Base-by-base conservation (phyloP, 2,888 invertebrate species). In the Cantharis lateralis region DNA sequence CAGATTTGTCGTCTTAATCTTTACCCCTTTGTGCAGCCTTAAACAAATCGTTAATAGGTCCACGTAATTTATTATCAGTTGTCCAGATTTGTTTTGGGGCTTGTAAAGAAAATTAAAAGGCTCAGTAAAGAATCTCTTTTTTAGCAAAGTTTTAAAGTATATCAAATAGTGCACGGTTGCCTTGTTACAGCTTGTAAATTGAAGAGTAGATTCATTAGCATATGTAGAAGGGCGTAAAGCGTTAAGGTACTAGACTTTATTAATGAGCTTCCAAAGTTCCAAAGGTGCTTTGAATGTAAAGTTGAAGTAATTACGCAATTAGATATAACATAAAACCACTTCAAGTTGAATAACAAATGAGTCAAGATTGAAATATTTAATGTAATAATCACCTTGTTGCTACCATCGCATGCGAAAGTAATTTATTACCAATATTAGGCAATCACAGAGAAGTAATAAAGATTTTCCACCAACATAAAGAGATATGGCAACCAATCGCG, bases 201-300 rank as follows among this genome's bases (percentile, higher is more conserved):
- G 64, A 75, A 75, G 70, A 70, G 75, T 75, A 62, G 75, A 24
- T 70, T 64, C 18, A 75, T 75, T 75, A 75, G 70, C 75, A 75
- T 75, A 75, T 71, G 70, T 75, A 75, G 70, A 66, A 70, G 70
- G 75, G 75, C 71, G 70, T 75, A 75, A 75, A 75, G 74, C 70
- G 18, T 20, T 26, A 75, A 64, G 70, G 28, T 70, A 70, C 66
- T 66, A 64, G 66, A 75, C 70, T 71, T 20, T 75, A 71, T 63
- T 75, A 75, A 75, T 71, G 75, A 75, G 75, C 16, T 64, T 75
- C 16, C 64, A 70, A 75, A 66, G 75, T 68, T 75, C 66, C 48
- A 64, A 24, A 64, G 75, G 66, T 61, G 70, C 48, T 24, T 24
- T 75, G 61, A 75, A 75, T 71, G 75, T 71, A 16, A 63, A 63